These are phyloP conservation scores for Melanerpes formicivorus DNA, from an alignment of 2,113 vertebrate species.

Conservation along the genomic window DNA sequence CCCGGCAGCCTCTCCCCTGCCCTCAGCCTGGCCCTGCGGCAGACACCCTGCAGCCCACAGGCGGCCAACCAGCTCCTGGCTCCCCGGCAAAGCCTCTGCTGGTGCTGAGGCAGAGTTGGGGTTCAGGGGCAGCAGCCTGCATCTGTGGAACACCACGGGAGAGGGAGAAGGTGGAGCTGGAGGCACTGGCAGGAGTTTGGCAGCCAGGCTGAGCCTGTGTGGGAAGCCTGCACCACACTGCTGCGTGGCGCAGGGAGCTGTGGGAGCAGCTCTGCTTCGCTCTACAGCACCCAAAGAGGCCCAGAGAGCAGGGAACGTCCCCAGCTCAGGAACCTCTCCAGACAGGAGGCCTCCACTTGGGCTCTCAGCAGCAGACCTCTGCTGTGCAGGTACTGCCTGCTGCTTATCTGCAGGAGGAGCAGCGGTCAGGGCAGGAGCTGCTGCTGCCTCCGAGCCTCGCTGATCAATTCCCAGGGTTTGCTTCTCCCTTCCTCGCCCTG, in stretches of 20 bases:
- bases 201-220: fast-evolving
- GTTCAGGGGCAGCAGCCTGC: not conserved
- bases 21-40: not conserved
- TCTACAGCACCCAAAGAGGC: not conserved
- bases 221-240: not conserved
- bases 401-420: not conserved
- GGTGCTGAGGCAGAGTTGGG: not conserved
- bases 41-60: not conserved
- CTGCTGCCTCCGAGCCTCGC: not conserved
- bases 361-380: not conserved
- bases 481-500: not conserved
- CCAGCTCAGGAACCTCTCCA: not conserved
- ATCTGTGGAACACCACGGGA: fast-evolving
- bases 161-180: not conserved
- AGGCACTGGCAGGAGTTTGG: not conserved
- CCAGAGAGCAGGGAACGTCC: not conserved
- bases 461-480: not conserved
- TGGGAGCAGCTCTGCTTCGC: fast-evolving
- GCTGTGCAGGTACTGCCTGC: not conserved
- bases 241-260: not conserved
- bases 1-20: not conserved
- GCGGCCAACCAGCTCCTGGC: not conserved
- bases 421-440: not conserved
- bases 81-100: not conserved
- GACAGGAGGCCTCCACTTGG: not conserved